Conservation (phyloP, 1,140 invertebrate genomes). For the Bombus balteatus region DNA sequence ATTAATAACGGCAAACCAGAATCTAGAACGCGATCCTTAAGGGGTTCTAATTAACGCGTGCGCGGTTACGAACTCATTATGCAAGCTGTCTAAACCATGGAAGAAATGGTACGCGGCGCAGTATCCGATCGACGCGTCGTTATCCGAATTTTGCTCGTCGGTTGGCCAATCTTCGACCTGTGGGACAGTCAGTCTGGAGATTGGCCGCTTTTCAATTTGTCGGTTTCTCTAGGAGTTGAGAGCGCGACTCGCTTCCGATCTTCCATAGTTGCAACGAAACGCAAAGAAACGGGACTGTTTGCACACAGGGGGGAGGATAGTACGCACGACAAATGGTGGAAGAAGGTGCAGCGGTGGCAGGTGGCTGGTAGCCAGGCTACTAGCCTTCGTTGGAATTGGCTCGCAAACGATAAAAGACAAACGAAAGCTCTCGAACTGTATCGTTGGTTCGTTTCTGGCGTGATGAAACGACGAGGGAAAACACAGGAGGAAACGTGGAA, state of each 20-base stretch:
- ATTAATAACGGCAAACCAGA: conserved; percentile 56
- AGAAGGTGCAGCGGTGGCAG: conserved; percentile 32
- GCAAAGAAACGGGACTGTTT: conserved; percentile 5
- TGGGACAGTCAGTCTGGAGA: not conserved
- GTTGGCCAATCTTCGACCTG: not conserved
- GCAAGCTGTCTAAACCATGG: conserved; percentile 38
- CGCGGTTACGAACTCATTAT: conserved; percentile 22
- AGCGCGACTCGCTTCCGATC: not conserved
- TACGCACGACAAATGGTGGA: conserved; percentile 64
- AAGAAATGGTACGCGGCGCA: not conserved
- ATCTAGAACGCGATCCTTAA: conserved; percentile 29
- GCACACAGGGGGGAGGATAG: conserved; percentile 21
- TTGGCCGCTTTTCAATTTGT: not conserved
- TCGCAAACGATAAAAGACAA: conserved; percentile 61
- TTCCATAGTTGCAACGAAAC: not conserved
- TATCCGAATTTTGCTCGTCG: not conserved
- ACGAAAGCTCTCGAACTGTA: conserved; percentile 58
- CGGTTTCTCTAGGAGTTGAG: not conserved
- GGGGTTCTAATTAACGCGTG: conserved; percentile 56
- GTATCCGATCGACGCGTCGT: conserved; percentile 9
- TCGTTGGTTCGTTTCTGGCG: conserved; percentile 49
- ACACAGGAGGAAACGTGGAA: conserved; percentile 44
- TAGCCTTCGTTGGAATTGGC: conserved; percentile 47
- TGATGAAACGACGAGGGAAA: conserved; percentile 50
- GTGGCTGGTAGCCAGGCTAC: not conserved